Conservation (phyloP, 2,113 vertebrate species). For the Zonotrichia leucophrys region DNA sequence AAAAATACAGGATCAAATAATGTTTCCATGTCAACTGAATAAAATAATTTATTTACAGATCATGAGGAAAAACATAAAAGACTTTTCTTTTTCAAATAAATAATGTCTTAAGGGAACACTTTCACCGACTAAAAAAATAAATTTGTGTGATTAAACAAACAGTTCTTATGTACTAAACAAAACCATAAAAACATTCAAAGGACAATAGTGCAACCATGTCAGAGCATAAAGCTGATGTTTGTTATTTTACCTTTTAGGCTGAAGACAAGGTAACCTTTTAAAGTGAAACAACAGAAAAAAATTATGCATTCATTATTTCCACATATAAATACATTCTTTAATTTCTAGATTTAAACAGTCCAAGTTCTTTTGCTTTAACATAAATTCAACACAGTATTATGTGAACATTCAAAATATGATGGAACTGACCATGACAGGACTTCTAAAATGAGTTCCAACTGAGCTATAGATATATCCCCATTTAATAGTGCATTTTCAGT, state of each 20-base stretch:
- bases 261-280: neutral
- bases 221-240: neutral
- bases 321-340: neutral
- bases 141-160: neutral
- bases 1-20: neutral
- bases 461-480: slow-evolving; percentile 19
- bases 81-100: slow-evolving; percentile 61
- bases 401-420: neutral
- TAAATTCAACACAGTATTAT: neutral
- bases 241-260: neutral
- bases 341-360: neutral
- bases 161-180: neutral
- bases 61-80: neutral
- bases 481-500: neutral
- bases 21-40: neutral
- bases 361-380: neutral
- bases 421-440: neutral
- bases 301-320: neutral
- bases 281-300: neutral
- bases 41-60: slow-evolving; percentile 62
- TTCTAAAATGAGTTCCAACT: neutral
- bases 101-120: slow-evolving; percentile 21
- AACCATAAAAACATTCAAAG: neutral
- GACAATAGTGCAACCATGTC: neutral
- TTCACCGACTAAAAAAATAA: slow-evolving; percentile 3